Evolutionary conservation across 2,113 vertebrate species (phyloP).

Genomic region (Engraulis encrasicolus): DNA sequence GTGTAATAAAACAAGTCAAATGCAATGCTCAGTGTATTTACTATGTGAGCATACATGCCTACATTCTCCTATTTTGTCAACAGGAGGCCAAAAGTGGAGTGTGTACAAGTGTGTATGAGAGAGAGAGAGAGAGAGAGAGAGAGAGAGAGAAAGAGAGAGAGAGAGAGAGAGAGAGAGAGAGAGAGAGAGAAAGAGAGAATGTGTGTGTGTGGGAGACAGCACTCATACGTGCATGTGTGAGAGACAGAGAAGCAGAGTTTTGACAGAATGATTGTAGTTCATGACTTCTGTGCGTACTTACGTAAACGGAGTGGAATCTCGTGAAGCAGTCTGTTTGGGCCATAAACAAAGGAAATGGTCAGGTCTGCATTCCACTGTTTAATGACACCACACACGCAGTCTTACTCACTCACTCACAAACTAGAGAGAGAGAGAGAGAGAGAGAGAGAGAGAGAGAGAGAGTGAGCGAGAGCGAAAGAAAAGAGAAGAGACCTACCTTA

Average conservation of each 20-base stretch:
- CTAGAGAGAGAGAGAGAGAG: too few species aligned
- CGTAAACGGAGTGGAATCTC: conserved; percentile 90
- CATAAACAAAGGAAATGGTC: not conserved
- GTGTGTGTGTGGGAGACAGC: too few species aligned
- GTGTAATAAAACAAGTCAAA: not conserved
- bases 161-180: too few species aligned
- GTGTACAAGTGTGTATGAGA: too few species aligned
- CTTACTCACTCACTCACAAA: too few species aligned
- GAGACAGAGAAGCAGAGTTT: not conserved
- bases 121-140: too few species aligned
- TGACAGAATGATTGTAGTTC: not conserved
- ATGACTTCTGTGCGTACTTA: conserved; percentile 73
- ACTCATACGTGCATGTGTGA: too few species aligned
- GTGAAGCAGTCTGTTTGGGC: conserved; percentile 73
- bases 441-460: too few species aligned
- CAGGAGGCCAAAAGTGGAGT: too few species aligned
- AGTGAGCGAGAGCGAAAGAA: too few species aligned
- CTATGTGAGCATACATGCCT: not conserved
- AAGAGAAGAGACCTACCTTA: conserved; percentile 73
- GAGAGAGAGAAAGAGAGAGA: too few species aligned
- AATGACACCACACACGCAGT: conserved; percentile 2
- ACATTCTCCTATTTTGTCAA: not conserved
- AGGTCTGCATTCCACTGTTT: not conserved
- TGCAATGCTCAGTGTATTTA: not conserved
- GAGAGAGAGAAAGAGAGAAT: too few species aligned